A percentile compares a stretch with the other conserved stretches of the same genome.
Conservation (phyloP, 2,113 vertebrate species). For the Fulmarus glacialis region DNA sequence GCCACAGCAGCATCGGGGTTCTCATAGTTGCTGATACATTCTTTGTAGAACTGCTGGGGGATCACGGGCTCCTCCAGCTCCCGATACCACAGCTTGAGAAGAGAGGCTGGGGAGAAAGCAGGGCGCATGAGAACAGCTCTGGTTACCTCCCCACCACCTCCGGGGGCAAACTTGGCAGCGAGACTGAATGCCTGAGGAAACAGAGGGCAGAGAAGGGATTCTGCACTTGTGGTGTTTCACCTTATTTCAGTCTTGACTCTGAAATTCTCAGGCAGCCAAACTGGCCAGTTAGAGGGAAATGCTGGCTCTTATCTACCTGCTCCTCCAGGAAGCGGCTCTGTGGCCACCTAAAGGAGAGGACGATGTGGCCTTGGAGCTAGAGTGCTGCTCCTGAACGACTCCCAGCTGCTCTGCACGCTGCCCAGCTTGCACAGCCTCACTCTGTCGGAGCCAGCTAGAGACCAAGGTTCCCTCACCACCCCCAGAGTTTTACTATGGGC, state of each 20-base stretch:
- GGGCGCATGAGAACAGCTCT: background rate
- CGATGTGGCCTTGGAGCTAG: background rate
- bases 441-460: background rate
- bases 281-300: background rate
- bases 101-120: slow-evolving; percentile 77
- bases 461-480: background rate
- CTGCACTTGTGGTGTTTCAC: background rate
- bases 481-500: background rate
- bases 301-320: background rate
- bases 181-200: background rate
- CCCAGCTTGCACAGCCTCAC: background rate
- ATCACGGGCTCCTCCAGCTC: slow-evolving; percentile 91
- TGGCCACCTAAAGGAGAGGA: background rate
- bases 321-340: background rate
- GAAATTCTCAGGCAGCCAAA: background rate
- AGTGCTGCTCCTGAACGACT: background rate
- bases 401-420: background rate
- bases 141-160: background rate
- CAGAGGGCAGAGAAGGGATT: background rate
- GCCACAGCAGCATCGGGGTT: slow-evolving; percentile 84
- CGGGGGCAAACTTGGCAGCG: background rate
- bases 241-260: background rate
- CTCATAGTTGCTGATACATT: slow-evolving; percentile 88
- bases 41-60: slow-evolving; percentile 87
- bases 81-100: slow-evolving; percentile 91